A percentile compares a stretch with the other conserved stretches of the same genome.
Conservation (phyloP, 1,140 invertebrate species). For the Carposina sasakii region DNA sequence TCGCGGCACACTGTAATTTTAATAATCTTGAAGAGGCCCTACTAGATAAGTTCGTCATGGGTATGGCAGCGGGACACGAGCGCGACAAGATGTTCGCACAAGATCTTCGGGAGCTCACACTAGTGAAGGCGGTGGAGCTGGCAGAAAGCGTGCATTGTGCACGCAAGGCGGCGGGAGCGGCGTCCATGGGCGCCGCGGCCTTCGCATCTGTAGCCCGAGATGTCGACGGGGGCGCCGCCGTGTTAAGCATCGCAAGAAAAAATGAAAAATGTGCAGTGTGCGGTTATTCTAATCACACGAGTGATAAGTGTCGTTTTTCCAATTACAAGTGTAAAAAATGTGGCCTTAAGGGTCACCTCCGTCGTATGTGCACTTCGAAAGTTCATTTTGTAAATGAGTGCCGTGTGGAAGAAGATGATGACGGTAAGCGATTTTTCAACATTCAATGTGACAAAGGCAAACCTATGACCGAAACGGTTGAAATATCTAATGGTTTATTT, state of each 20-base stretch:
- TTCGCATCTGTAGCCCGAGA: background rate
- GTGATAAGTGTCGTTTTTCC: conserved; percentile 2
- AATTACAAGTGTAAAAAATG: conserved; percentile 12
- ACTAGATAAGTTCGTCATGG: background rate
- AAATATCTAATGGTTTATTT: background rate
- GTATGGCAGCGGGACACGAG: background rate
- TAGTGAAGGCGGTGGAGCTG: background rate
- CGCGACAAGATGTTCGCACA: background rate
- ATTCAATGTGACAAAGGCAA: conserved; percentile 5
- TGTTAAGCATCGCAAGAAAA: background rate
- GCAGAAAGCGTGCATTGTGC: background rate
- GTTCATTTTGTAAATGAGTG: conserved; percentile 7
- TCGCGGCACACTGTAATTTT: background rate
- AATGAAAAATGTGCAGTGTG: conserved; percentile 7
- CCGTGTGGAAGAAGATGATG: conserved; percentile 3
- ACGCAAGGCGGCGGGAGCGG: background rate
- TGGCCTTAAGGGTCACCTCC: conserved; percentile 3
- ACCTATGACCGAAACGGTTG: conserved; percentile 1
- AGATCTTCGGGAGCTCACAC: background rate
- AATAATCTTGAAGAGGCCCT: background rate
- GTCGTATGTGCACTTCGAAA: conserved; percentile 8
- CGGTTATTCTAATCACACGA: conserved; percentile 3
- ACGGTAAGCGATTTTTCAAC: conserved; percentile 8
- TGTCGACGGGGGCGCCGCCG: background rate
- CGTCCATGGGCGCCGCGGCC: background rate